These are phyloP conservation scores for Heteromyza rotundicornis DNA, from an alignment of 2,888 invertebrate genomes.

Conservation along the genomic window DNA sequence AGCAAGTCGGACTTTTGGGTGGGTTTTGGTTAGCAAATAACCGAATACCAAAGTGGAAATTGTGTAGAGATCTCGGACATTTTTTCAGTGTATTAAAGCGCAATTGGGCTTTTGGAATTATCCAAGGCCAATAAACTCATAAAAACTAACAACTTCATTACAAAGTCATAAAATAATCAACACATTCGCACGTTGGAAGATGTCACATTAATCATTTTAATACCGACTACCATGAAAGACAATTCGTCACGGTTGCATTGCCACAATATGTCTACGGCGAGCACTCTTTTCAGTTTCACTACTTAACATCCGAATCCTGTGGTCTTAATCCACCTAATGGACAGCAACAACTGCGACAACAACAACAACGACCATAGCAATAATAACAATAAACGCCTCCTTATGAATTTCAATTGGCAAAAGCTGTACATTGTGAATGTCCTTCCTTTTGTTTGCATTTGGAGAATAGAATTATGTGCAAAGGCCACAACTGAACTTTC, in stretches of 20 bases:
- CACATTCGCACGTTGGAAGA: background rate
- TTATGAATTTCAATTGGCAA: conserved; percentile 48
- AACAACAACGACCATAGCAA: conserved; percentile 6
- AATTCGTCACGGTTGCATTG: background rate
- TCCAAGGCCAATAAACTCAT: too few relatives aligned
- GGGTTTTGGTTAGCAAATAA: too few relatives aligned
- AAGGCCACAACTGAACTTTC: background rate
- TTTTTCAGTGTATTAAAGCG: too few relatives aligned
- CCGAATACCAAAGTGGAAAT: too few relatives aligned
- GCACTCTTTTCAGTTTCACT: background rate
- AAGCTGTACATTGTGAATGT: conserved; percentile 27
- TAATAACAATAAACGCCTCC: conserved; percentile 33
- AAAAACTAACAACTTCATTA: background rate
- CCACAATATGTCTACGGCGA: background rate
- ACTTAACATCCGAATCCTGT: background rate
- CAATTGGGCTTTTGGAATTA: too few relatives aligned
- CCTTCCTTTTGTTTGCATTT: background rate
- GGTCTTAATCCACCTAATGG: conserved; percentile 6
- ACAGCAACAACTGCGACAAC: conserved; percentile 2
- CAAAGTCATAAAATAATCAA: background rate
- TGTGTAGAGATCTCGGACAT: too few relatives aligned
- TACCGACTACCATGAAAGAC: background rate
- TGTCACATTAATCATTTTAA: background rate
- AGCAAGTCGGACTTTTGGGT: too few relatives aligned
- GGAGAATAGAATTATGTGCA: background rate